Percentiles rank a stretch among this genome's conserved stretches.
phyloP scores from a whole-genome alignment of 2,888 invertebrate genomes.

The Napeogenes inachia region DNA sequence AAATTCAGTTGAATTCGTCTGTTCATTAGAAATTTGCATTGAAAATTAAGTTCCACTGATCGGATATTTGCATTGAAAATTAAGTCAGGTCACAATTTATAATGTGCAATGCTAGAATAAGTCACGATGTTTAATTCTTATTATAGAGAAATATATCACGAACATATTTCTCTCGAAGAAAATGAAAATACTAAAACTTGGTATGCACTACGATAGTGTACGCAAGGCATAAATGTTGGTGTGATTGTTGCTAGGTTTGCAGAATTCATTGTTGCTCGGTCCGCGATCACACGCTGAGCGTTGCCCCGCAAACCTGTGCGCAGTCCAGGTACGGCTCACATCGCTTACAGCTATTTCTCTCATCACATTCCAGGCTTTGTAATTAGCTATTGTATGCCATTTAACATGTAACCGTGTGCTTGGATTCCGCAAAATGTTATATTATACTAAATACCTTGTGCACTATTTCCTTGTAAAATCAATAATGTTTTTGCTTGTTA shows the following conservation, averaged over 20 bases:
- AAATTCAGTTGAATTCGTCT: slow-evolving; percentile 31
- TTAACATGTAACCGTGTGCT: slow-evolving; percentile 1
- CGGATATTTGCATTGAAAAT: slow-evolving; percentile 15
- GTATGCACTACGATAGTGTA: slow-evolving; percentile 46
- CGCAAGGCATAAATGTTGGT: slow-evolving; percentile 57
- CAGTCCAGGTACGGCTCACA: slow-evolving; percentile 21
- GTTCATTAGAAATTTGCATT: slow-evolving; percentile 36
- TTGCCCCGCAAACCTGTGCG: slow-evolving; percentile 54
- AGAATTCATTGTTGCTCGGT: slow-evolving; percentile 67
- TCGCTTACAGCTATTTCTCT: slow-evolving; percentile 15
- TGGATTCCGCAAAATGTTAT: slow-evolving; percentile 3
- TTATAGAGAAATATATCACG: too few relatives aligned
- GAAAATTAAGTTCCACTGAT: slow-evolving; percentile 7
- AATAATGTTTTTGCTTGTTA: background rate
- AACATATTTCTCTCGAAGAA: background rate
- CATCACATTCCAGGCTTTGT: slow-evolving; percentile 6
- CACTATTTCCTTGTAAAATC: slow-evolving; percentile 11
- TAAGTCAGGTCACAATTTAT: slow-evolving; percentile 16
- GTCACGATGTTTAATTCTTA: too few relatives aligned
- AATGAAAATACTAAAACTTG: slow-evolving; percentile 51
- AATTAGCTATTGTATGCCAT: slow-evolving; percentile 8
- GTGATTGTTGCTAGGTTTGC: slow-evolving; percentile 62
- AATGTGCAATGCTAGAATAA: too few relatives aligned
- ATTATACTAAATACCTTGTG: slow-evolving; percentile 13
- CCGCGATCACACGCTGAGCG: slow-evolving; percentile 73